Base-by-base conservation (phyloP, 2,888 invertebrate species). In the Yponomeuta evonymella region DNA sequence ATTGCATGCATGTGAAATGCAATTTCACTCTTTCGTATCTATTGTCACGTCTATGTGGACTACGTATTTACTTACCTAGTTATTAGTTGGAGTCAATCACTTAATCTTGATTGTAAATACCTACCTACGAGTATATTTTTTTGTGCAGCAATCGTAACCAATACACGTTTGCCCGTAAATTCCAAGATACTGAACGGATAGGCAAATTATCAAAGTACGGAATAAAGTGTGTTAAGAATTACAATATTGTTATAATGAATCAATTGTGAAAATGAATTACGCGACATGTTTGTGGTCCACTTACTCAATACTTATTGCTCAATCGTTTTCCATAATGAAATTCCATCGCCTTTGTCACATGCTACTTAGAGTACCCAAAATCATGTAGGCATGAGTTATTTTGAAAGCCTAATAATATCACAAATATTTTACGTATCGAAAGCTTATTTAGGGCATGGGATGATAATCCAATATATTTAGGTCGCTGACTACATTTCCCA, bases 1-100 rank as follows among this genome's bases (percentile, higher is more conserved):
- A 48, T 43, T 48, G 67, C 67, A 67, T 68, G 68, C 68, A 51
- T 68, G 68, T 51, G 51, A 51, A 48, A 68, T 68, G 30, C 43
- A 68, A 51, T 68, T 68, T 68, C 68, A 68, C 68, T 51, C 51
- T 30, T 68, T 68, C 68, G 48, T 68, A 68, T 68, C 68, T 68
- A 30, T 68, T 68, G 68, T 68, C 68, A 68, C 51, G 68, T 51
- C 67, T 15, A 10, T 43, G 29, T 51, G 29, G 51, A 30, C 43
- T 8, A 43, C 43, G 43, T 43, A 43, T 5, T 68, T 68, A 68
- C 65, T 65, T 33, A 65, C 68, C 68, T 23, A 68, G 51, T 68
- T 68, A 68, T 68, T 68, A 68, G 23, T 51, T 67, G 12, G 43
- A 43, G 5, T 43, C 43, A 43, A 43, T 43, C 5, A 8, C 8